phyloP scores from a whole-genome alignment of 2,797 vertebrate species.

The Danio tinwini region DNA sequence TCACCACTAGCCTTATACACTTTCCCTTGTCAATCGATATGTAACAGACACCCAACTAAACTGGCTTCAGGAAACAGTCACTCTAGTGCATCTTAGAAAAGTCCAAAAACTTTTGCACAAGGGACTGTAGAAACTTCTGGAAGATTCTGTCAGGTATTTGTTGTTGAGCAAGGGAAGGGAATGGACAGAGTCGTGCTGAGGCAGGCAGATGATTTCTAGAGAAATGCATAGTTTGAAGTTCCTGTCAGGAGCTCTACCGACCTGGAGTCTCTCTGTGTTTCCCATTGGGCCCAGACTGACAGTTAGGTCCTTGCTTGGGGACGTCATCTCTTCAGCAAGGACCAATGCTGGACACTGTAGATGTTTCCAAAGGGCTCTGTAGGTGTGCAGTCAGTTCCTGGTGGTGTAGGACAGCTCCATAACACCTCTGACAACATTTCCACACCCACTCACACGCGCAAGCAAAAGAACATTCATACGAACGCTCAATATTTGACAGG shows the following conservation, averaged over 20 bases:
- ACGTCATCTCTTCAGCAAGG: conserved; percentile 18
- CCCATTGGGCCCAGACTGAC: conserved; percentile 35
- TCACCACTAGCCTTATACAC: background rate
- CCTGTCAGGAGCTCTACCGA: conserved; percentile 36
- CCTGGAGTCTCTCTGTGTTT: conserved; percentile 44
- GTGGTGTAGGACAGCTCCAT: conserved; percentile 17
- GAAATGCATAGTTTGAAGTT: conserved; percentile 34
- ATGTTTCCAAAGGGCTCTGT: conserved; percentile 31
- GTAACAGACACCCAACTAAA: background rate
- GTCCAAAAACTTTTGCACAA: conserved; percentile 40
- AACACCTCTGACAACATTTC: conserved; percentile 28
- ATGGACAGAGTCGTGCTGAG: conserved; percentile 13
- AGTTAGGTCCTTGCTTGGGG: conserved; percentile 14
- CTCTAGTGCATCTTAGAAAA: conserved; percentile 31
- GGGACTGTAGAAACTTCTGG: conserved; percentile 5
- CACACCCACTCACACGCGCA: conserved; percentile 15
- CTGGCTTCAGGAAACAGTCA: conserved; percentile 5
- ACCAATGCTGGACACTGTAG: conserved; percentile 14
- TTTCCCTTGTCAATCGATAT: background rate
- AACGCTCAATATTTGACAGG: conserved; percentile 58
- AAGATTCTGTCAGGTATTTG: conserved; percentile 35
- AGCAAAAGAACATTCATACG: background rate
- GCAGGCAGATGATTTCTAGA: conserved; percentile 30
- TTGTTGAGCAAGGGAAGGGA: conserved; percentile 11
- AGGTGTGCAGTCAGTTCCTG: conserved; percentile 18